These are phyloP conservation scores for Hoplodrina ambigua DNA, from an alignment of 2,888 invertebrate genomes.

Conservation along the genomic window DNA sequence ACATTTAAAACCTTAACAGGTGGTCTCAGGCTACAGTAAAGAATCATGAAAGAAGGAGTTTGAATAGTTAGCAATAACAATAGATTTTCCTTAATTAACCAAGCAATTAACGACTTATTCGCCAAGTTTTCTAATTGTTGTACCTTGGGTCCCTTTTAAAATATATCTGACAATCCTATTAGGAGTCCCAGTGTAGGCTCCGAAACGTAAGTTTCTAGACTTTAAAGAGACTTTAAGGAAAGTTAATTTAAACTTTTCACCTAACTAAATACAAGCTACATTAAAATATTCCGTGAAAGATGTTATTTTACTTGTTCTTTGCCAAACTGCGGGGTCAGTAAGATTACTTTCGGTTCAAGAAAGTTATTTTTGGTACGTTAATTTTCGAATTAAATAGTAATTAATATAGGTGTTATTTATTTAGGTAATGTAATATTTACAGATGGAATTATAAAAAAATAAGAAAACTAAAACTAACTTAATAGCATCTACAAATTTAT, in stretches of 20 bases:
- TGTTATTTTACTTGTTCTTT: conserved; percentile 42
- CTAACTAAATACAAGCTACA: conserved; percentile 43
- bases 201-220: conserved; percentile 60
- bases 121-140: conserved; percentile 52
- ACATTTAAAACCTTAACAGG: conserved; percentile 14
- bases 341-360: conserved; percentile 5
- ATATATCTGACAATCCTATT: conserved; percentile 36
- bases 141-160: conserved; percentile 42
- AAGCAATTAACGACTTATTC: conserved; percentile 40
- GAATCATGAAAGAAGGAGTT: conserved; percentile 4
- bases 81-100: conserved; percentile 47
- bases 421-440: too few relatives aligned
- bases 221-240: conserved; percentile 54
- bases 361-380: conserved; percentile 5
- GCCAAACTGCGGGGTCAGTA: conserved; percentile 10
- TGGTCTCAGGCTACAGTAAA: conserved; percentile 9
- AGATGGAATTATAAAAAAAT: too few relatives aligned
- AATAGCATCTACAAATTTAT: too few relatives aligned
- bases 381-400: background rate
- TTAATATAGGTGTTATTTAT: too few relatives aligned
- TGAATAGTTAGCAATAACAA: conserved; percentile 36
- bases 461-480: too few relatives aligned
- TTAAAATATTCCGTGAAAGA: conserved; percentile 39
- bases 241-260: conserved; percentile 63
- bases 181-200: conserved; percentile 44